These are phyloP conservation scores for Sparus aurata DNA, from an alignment of 2,797 vertebrate species.

Conservation along the genomic window DNA sequence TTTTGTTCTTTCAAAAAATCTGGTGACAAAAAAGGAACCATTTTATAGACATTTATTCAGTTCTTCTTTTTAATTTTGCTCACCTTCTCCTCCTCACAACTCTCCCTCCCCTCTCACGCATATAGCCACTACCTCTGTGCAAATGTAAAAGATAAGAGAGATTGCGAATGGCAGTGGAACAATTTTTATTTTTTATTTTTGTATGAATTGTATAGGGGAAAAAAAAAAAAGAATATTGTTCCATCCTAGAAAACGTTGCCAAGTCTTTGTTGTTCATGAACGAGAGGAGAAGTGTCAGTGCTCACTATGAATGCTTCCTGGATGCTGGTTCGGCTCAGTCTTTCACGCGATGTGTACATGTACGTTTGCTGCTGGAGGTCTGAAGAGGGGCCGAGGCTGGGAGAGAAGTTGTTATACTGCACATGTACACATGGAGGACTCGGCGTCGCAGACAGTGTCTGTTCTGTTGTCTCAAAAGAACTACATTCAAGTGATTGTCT, in stretches of 20 bases:
- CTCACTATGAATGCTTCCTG: conserved; percentile 75
- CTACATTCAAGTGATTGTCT: conserved; percentile 87
- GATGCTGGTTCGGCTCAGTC: conserved; percentile 68
- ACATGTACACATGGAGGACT: conserved; percentile 72
- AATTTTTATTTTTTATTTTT: conserved; percentile 85
- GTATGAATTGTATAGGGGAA: conserved; percentile 83
- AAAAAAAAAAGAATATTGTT: conserved; percentile 73
- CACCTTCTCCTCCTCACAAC: conserved; percentile 68
- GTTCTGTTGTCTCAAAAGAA: conserved; percentile 76
- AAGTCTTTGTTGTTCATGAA: conserved; percentile 72
- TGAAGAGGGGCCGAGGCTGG: conserved; percentile 47
- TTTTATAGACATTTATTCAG: conserved; percentile 87
- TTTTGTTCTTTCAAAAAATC: conserved; percentile 90
- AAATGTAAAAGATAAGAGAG: conserved; percentile 80
- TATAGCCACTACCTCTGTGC: conserved; percentile 90
- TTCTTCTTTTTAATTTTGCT: conserved; percentile 79
- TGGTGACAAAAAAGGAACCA: conserved; percentile 81
- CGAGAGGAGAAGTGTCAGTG: conserved; percentile 58
- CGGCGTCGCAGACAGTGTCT: conserved; percentile 60
- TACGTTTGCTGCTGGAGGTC: conserved; percentile 72
- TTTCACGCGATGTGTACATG: conserved; percentile 61
- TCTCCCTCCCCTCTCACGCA: conserved; percentile 66
- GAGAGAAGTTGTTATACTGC: conserved; percentile 53
- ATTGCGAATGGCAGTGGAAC: conserved; percentile 80
- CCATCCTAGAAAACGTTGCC: conserved; percentile 77